Evolutionary conservation across 1,140 invertebrate species (phyloP).

Genomic region (Aphidius ervi): DNA sequence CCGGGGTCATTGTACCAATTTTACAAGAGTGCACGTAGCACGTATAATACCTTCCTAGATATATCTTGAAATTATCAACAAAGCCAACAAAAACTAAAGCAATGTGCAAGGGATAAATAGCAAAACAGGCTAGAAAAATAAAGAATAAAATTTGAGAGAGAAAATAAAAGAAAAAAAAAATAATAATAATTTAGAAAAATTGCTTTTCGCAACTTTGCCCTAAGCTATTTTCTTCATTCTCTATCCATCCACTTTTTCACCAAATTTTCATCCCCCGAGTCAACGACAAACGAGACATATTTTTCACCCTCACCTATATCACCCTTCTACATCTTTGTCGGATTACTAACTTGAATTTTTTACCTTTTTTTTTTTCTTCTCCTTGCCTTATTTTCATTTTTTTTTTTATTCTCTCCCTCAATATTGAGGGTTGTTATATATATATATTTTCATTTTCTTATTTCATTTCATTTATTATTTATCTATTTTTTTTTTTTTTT

Average conservation of each 20-base stretch:
- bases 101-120: no score
- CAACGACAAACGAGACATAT: conserved; percentile 13
- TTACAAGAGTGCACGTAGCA: conserved; percentile 11
- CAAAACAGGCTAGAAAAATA: no score
- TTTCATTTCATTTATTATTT: neutral
- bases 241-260: neutral
- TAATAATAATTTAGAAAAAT: neutral
- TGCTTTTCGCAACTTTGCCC: conserved; percentile 13
- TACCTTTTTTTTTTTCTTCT: neutral
- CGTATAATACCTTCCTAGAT: conserved; percentile 15
- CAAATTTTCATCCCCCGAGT: neutral
- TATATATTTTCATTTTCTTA: no score
- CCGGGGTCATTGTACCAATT: conserved; percentile 13
- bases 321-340: conserved; percentile 6
- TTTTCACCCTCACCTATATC: neutral
- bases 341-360: conserved; percentile 12
- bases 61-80: conserved; percentile 19
- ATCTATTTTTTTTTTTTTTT: neutral
- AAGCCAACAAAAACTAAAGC: neutral
- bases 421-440: no score
- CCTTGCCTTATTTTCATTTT: no score
- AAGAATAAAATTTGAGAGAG: neutral
- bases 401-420: no score
- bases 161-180: no score
- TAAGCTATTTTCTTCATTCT: conserved; percentile 1